Conservation (phyloP, 2,888 invertebrate genomes). For the Lycaena phlaeas region DNA sequence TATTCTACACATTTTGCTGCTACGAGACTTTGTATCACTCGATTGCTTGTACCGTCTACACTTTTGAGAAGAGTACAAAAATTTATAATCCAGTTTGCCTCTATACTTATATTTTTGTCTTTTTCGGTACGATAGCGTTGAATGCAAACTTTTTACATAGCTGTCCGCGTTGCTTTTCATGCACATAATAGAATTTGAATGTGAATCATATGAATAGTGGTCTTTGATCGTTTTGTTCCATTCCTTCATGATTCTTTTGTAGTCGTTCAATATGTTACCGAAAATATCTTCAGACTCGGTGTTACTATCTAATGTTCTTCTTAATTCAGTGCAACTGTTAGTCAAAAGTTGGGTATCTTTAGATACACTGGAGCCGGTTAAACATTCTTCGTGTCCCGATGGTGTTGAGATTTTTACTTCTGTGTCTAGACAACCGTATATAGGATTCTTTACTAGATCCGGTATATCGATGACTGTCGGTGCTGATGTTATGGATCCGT, state of each 20-base stretch:
- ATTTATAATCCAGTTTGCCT: constrained; percentile 38
- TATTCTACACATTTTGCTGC: constrained; percentile 42
- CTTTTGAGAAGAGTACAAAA: constrained; percentile 34
- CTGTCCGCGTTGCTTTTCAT: constrained; percentile 43
- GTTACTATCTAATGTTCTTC: constrained; percentile 44
- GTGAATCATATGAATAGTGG: constrained; percentile 44
- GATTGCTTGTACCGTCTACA: constrained; percentile 31
- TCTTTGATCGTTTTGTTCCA: constrained; percentile 61
- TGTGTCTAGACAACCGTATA: constrained; percentile 51
- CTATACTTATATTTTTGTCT: constrained; percentile 38
- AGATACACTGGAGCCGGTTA: constrained; percentile 37
- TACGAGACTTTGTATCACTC: constrained; percentile 10
- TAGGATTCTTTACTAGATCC: constrained; percentile 53
- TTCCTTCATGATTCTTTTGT: constrained; percentile 63
- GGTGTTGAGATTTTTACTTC: constrained; percentile 40
- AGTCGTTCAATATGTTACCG: constrained; percentile 50
- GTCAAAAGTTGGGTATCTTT: constrained; percentile 57
- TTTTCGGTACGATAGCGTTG: constrained; percentile 47
- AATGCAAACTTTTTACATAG: constrained; percentile 48
- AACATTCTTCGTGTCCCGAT: constrained; percentile 26
- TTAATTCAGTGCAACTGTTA: constrained; percentile 55
- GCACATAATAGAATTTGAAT: constrained; percentile 35
- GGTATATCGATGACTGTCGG: constrained; percentile 51
- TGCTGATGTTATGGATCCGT: constrained; percentile 47
- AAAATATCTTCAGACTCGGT: constrained; percentile 38